Percentiles rank a stretch among this genome's conserved stretches.
These are phyloP conservation scores for Luperina nickerlii DNA, from an alignment of 2,888 invertebrate genomes.

Conservation along the genomic window DNA sequence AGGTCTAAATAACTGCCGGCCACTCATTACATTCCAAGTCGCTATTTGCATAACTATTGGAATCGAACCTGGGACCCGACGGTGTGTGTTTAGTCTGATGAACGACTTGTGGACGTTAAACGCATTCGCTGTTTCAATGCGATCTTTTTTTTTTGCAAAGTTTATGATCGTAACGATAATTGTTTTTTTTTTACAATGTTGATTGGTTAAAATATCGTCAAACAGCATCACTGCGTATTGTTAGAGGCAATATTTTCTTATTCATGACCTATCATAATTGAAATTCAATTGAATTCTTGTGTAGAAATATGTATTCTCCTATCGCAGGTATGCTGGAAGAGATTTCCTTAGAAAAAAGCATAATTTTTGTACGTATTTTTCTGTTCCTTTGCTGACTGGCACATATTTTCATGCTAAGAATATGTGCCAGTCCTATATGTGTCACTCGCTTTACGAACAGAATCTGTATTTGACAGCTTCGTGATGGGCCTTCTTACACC, in stretches of 20 bases:
- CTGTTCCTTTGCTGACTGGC: too few species aligned
- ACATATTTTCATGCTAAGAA: too few species aligned
- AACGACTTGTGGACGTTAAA: constrained; percentile 84
- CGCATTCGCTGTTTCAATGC: constrained; percentile 79
- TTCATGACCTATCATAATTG: too few species aligned
- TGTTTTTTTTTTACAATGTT: background rate
- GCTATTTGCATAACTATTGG: constrained; percentile 91
- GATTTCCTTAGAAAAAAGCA: background rate
- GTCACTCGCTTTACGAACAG: too few species aligned
- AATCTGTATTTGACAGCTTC: too few species aligned
- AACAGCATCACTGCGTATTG: background rate
- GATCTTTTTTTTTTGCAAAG: constrained; percentile 64
- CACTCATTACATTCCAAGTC: constrained; percentile 88
- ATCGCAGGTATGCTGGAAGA: background rate
- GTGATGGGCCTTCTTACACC: too few species aligned
- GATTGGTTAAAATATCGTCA: background rate
- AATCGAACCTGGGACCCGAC: constrained; percentile 82
- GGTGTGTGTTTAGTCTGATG: constrained; percentile 89
- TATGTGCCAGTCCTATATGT: background rate
- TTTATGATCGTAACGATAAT: constrained; percentile 35
- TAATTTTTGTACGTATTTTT: background rate
- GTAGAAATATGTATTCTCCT: background rate
- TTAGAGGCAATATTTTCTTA: background rate
- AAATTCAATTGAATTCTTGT: too few species aligned
- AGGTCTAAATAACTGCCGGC: constrained; percentile 89